A percentile compares a stretch with the other conserved stretches of the same genome.
Conservation (phyloP, 92 coral and sea anemone genomes). For the Phenganax marumi region DNA sequence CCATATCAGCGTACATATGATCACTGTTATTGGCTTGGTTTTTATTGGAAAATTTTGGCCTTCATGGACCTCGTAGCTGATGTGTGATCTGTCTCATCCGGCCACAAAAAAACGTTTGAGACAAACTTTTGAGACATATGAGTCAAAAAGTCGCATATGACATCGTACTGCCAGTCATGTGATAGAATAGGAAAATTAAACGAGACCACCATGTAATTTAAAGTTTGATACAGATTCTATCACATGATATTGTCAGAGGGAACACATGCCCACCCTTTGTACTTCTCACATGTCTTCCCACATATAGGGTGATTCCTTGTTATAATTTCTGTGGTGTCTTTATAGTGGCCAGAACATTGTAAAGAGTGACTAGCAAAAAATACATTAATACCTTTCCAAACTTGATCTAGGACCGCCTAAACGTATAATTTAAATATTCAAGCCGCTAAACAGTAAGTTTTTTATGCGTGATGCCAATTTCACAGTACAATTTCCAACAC, state of each 20-base stretch:
- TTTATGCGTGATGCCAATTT: too few relatives aligned
- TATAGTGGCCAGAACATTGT: not conserved
- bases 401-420: too few relatives aligned
- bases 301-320: not conserved
- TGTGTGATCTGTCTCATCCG: not conserved
- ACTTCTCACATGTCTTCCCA: not conserved
- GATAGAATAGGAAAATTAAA: constrained; percentile 48
- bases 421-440: too few relatives aligned
- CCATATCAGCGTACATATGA: too few relatives aligned
- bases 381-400: not conserved
- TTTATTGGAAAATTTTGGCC: not conserved
- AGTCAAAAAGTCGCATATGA: constrained; percentile 58
- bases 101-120: constrained; percentile 32
- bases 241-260: constrained; percentile 37
- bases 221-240: constrained; percentile 59
- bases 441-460: too few relatives aligned
- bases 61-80: not conserved
- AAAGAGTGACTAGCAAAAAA: not conserved
- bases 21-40: not conserved
- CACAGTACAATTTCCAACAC: too few relatives aligned
- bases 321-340: not conserved
- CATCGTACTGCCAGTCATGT: constrained; percentile 50
- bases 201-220: constrained; percentile 49
- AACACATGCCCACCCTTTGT: not conserved
- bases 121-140: too few relatives aligned